phyloP scores from a whole-genome alignment of 2,888 invertebrate genomes.

The Glaucopsyche alexis region DNA sequence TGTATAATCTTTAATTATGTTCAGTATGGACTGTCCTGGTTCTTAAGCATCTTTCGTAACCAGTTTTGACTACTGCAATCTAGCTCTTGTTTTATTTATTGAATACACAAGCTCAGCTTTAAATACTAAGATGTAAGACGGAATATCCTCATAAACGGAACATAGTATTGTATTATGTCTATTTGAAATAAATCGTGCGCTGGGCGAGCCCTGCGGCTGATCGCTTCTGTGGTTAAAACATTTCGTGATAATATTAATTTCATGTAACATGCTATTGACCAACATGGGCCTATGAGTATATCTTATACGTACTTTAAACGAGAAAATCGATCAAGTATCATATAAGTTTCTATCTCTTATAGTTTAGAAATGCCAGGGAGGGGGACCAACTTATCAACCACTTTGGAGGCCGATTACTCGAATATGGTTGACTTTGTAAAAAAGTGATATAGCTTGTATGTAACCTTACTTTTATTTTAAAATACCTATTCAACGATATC shows the following conservation, averaged over 20 bases:
- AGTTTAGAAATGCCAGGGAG: too few relatives aligned
- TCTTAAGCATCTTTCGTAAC: conserved; percentile 67
- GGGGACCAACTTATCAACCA: too few relatives aligned
- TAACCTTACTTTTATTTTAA: too few relatives aligned
- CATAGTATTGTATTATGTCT: conserved; percentile 51
- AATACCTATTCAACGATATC: too few relatives aligned
- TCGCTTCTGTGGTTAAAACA: conserved; percentile 63
- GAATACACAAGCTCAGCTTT: conserved; percentile 32
- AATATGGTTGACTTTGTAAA: too few relatives aligned
- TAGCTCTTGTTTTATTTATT: conserved; percentile 29
- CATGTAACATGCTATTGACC: background rate
- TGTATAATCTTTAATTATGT: conserved; percentile 47
- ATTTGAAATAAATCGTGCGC: conserved; percentile 69
- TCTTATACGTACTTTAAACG: background rate
- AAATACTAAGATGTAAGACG: conserved; percentile 38
- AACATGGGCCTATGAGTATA: background rate
- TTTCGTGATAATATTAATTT: conserved; percentile 21
- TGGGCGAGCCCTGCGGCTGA: conserved; percentile 63
- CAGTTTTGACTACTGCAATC: conserved; percentile 54
- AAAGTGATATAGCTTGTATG: too few relatives aligned
- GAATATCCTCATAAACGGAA: conserved; percentile 46
- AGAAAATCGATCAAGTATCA: too few relatives aligned
- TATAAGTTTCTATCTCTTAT: too few relatives aligned
- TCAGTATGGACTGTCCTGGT: conserved; percentile 49
- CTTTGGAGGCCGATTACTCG: too few relatives aligned